phyloP scores from a whole-genome alignment of 2,113 vertebrate species.

The Tragelaphus imberbis region DNA sequence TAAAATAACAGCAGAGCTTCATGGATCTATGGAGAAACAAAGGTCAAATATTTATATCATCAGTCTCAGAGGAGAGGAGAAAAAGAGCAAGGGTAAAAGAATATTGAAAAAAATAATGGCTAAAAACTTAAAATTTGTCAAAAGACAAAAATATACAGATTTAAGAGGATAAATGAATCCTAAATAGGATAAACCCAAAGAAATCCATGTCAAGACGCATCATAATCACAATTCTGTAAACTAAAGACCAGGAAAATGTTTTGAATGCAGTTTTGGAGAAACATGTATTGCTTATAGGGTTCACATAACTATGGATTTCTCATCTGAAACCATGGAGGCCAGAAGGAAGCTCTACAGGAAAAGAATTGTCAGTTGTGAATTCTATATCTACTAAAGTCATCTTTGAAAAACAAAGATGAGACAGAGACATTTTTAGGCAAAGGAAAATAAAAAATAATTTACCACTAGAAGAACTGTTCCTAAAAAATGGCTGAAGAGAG shows the following conservation, averaged over 20 bases:
- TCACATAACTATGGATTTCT: neutral
- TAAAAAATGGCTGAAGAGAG: neutral
- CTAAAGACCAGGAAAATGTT: neutral
- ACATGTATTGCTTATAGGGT: neutral
- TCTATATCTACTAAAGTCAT: neutral
- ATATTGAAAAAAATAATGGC: neutral
- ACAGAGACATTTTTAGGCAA: neutral
- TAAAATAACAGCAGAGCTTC: neutral
- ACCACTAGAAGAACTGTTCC: neutral
- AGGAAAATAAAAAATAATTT: neutral
- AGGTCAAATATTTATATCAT: neutral
- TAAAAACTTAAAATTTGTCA: neutral
- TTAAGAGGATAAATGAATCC: neutral
- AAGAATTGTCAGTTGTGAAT: neutral
- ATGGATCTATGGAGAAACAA: neutral
- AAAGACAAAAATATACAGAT: neutral
- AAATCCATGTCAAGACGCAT: neutral
- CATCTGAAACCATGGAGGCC: neutral
- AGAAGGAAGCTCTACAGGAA: neutral
- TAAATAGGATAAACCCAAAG: neutral
- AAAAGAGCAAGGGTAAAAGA: neutral
- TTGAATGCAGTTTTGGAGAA: neutral
- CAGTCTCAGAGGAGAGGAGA: neutral
- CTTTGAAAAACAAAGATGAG: neutral
- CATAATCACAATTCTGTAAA: neutral